phyloP scores from a whole-genome alignment of 2,797 vertebrate species.

The Dendrocincla tyrannina region DNA sequence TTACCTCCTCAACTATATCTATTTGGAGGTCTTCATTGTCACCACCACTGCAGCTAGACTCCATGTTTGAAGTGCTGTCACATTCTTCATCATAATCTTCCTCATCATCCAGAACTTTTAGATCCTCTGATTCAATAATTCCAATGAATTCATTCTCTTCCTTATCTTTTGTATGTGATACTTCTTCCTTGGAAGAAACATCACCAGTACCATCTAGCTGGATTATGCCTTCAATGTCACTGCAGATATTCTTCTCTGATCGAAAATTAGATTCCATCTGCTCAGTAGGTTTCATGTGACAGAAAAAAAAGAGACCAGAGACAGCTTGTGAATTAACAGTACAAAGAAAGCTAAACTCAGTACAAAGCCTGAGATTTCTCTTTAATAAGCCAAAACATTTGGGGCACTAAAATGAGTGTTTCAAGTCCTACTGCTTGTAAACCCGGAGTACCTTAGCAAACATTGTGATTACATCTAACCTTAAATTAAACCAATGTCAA shows the following conservation, averaged over 20 bases:
- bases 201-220: slow-evolving; percentile 90
- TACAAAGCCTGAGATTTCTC: background rate
- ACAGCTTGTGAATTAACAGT: background rate
- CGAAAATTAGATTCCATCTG: slow-evolving; percentile 33
- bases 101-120: slow-evolving; percentile 84
- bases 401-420: background rate
- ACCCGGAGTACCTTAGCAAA: background rate
- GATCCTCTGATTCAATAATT: slow-evolving; percentile 84
- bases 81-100: slow-evolving; percentile 69
- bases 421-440: background rate
- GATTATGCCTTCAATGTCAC: slow-evolving; percentile 81
- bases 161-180: slow-evolving; percentile 63
- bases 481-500: background rate
- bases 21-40: slow-evolving; percentile 75
- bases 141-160: slow-evolving; percentile 87
- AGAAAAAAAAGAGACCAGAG: background rate
- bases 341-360: background rate
- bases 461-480: background rate
- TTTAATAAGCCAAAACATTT: background rate
- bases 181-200: slow-evolving; percentile 81
- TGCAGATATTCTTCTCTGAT: slow-evolving; percentile 64
- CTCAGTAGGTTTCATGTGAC: slow-evolving; percentile 28
- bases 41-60: slow-evolving; percentile 73
- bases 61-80: slow-evolving; percentile 77
- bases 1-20: slow-evolving; percentile 80